Evolutionary conservation across 2,797 vertebrate species (phyloP).

Genomic region (Salmo trutta): DNA sequence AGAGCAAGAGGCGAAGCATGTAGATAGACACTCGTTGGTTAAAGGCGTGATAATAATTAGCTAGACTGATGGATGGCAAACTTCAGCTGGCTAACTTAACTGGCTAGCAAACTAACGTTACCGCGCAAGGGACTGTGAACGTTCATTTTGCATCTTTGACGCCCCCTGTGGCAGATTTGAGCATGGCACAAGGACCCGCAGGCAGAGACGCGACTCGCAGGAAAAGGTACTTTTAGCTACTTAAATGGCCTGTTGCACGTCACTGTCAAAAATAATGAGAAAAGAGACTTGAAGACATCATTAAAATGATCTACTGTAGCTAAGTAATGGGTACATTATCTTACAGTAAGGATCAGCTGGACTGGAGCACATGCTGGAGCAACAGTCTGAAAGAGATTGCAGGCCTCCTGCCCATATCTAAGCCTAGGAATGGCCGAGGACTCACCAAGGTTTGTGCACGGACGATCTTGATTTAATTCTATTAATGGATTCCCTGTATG

Average conservation of each 20-base stretch:
- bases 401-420: slow-evolving; percentile 39
- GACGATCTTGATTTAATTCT: neutral
- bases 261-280: neutral
- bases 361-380: slow-evolving; percentile 36
- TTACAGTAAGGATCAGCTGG: slow-evolving; percentile 22
- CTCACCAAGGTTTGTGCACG: slow-evolving; percentile 37
- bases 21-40: no score
- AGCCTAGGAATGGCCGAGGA: slow-evolving; percentile 17
- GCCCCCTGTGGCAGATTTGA: neutral
- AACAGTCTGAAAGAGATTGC: slow-evolving; percentile 47
- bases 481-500: neutral
- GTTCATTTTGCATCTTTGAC: neutral
- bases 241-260: neutral
- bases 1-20: no score
- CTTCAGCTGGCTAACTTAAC: neutral
- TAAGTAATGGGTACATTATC: neutral
- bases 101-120: neutral
- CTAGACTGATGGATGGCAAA: no score
- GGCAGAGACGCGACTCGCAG: neutral
- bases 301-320: neutral
- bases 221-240: slow-evolving; percentile 14
- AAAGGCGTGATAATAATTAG: no score
- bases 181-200: slow-evolving; percentile 19
- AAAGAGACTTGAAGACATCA: neutral
- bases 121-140: neutral